These are phyloP conservation scores for Reticulitermes speratus DNA, from an alignment of 1,140 invertebrate species.

Conservation along the genomic window DNA sequence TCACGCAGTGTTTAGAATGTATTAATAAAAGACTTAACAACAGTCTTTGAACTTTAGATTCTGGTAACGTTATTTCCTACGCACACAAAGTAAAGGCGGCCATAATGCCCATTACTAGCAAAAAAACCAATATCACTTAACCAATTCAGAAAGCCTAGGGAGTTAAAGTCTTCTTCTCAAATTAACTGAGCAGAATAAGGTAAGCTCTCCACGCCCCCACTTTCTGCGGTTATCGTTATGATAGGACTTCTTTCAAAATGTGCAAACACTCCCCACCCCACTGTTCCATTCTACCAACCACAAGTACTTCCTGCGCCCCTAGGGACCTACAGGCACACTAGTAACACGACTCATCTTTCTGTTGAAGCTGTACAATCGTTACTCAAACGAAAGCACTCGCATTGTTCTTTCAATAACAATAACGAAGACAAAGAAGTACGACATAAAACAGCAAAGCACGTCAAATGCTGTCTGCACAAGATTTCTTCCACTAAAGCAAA, in stretches of 20 bases:
- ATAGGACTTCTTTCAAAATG: conserved; percentile 8
- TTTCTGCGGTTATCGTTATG: neutral
- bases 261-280: conserved; percentile 1
- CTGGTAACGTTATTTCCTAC: neutral
- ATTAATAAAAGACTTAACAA: too few species aligned
- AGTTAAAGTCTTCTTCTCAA: neutral
- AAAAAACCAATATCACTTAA: conserved; percentile 1
- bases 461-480: neutral
- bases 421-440: neutral
- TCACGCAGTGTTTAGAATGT: too few species aligned
- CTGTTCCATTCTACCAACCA: neutral
- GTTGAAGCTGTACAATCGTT: conserved; percentile 16
- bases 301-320: neutral
- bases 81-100: neutral
- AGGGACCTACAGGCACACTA: neutral
- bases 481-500: neutral
- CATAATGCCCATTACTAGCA: neutral
- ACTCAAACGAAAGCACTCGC: neutral
- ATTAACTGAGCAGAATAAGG: conserved; percentile 14
- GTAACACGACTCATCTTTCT: neutral
- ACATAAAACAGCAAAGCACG: neutral
- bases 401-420: conserved; percentile 5
- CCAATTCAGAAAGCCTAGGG: neutral
- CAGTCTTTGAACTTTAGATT: too few species aligned
- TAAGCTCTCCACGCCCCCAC: neutral